Percentiles rank a stretch among this genome's conserved stretches.
Evolutionary conservation across 30 jellyfish, hydroid and myxozoan species (phyloP).

Genomic region (Pseudorhiza aurosa): DNA sequence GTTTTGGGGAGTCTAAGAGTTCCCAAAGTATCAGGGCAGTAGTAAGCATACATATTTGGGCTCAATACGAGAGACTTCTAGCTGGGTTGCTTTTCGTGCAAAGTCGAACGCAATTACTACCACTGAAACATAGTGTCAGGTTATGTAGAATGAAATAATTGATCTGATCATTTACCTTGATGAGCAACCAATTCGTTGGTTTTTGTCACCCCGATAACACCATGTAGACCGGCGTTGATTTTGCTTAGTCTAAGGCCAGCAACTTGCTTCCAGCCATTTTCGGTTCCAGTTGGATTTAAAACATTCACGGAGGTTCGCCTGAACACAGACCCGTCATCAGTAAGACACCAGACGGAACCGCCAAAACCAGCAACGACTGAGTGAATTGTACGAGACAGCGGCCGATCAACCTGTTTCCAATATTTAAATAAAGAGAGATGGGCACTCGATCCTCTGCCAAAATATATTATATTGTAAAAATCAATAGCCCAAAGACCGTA

Average conservation of each 20-base stretch:
- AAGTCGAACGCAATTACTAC: too few species aligned
- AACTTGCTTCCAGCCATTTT: conserved; percentile 61
- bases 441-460: conserved; percentile 52
- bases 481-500: conserved; percentile 88
- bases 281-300: conserved; percentile 75
- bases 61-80: too few species aligned
- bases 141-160: neutral
- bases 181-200: conserved; percentile 19
- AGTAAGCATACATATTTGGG: too few species aligned
- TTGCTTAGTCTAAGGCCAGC: conserved; percentile 26
- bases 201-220: conserved; percentile 57
- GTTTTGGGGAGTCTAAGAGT: too few species aligned
- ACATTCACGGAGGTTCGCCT: conserved; percentile 52
- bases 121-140: too few species aligned
- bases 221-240: conserved; percentile 78
- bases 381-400: neutral
- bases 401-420: conserved; percentile 60
- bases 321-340: conserved; percentile 48
- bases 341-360: conserved; percentile 92
- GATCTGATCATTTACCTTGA: conserved; percentile 6
- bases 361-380: conserved; percentile 84
- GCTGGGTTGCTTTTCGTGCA: too few species aligned
- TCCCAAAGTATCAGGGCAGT: too few species aligned
- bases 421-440: conserved; percentile 7
- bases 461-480: conserved; percentile 31